Conservation (phyloP, 64 coral and sea anemone genomes). For the Montipora efflorescens region DNA sequence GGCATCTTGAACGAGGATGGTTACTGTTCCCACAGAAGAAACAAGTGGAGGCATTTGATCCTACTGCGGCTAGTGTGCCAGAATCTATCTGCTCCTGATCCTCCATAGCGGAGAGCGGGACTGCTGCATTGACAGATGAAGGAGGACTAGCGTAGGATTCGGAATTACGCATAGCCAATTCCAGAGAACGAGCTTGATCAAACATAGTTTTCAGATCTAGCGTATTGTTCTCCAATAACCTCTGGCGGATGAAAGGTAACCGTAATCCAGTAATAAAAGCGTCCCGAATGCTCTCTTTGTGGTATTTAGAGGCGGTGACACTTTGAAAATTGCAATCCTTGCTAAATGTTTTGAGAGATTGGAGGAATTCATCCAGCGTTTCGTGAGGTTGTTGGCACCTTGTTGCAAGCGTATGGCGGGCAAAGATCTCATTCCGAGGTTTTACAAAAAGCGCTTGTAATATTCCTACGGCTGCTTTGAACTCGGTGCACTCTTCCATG, state of each 20-base stretch:
- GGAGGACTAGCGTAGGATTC: not conserved
- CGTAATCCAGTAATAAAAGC: conserved; percentile 53
- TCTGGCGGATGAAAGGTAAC: not conserved
- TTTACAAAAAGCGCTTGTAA: conserved; percentile 12
- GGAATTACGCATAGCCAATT: not conserved
- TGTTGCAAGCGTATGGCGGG: conserved; percentile 9
- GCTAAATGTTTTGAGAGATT: not conserved
- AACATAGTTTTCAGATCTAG: conserved; percentile 76
- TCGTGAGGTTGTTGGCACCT: conserved; percentile 9
- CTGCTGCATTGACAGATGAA: conserved; percentile 38
- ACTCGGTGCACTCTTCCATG: no score
- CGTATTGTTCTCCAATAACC: conserved; percentile 46
- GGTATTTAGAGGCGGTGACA: conserved; percentile 46
- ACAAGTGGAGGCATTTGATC: not conserved
- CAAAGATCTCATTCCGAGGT: conserved; percentile 33
- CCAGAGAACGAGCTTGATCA: conserved; percentile 58
- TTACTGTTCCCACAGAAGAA: not conserved
- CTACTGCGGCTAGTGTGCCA: not conserved
- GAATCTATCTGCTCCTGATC: conserved; percentile 10
- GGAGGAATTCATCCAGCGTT: conserved; percentile 28
- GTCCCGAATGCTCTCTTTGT: conserved; percentile 62
- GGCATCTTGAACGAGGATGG: not conserved
- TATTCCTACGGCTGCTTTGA: no score
- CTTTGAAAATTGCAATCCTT: conserved; percentile 45
- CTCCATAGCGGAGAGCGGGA: conserved; percentile 9